Conservation (phyloP, 2,888 invertebrate genomes). For the Gasteruption jaculator region DNA sequence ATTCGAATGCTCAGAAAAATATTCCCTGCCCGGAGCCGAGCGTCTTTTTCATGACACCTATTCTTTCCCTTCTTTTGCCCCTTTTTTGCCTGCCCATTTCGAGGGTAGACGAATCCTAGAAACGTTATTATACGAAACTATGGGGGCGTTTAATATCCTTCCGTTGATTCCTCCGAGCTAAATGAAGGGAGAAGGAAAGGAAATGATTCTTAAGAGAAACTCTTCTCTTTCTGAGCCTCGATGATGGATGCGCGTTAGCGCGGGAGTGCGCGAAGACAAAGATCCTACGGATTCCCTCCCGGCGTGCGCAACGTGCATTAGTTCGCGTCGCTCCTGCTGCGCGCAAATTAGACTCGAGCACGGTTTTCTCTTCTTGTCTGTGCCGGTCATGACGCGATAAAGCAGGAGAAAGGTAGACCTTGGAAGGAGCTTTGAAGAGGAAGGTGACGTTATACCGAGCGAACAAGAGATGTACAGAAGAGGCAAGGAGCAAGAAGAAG, state of each 20-base stretch:
- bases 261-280: constrained; percentile 46
- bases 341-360: constrained; percentile 47
- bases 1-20: no score
- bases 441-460: constrained; percentile 16
- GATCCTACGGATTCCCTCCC: constrained; percentile 39
- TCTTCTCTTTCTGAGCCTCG: no score
- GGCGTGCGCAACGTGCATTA: constrained; percentile 44
- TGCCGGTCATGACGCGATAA: background rate
- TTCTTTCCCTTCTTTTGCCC: no score
- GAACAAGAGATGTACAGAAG: constrained; percentile 10
- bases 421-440: constrained; percentile 17
- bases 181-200: no score
- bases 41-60: no score
- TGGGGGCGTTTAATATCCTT: no score
- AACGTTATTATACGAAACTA: no score
- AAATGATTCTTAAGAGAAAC: no score
- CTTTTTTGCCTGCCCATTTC: no score
- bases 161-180: no score
- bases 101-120: no score
- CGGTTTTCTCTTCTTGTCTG: constrained; percentile 17
- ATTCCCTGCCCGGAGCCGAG: no score
- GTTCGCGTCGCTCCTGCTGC: constrained; percentile 48
- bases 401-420: constrained; percentile 7
- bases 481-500: background rate
- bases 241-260: constrained; percentile 47